These are phyloP conservation scores for Zoanthus gigantus DNA, from an alignment of 92 coral and sea anemone genomes.

Conservation along the genomic window DNA sequence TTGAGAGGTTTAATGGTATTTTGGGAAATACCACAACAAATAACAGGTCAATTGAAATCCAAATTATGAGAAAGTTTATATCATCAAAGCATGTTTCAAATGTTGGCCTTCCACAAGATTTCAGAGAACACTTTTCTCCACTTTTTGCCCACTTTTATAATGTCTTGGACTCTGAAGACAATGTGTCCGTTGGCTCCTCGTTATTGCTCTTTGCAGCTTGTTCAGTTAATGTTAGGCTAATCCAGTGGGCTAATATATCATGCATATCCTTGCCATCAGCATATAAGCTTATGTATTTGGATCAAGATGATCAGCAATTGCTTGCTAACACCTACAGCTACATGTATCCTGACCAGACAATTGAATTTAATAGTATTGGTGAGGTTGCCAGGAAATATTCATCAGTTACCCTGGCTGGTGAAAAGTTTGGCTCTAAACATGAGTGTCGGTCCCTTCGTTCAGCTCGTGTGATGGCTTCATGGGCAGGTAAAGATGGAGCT, in stretches of 20 bases:
- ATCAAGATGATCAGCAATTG: slow-evolving; percentile 29
- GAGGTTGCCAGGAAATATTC: slow-evolving; percentile 18
- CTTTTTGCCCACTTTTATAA: background rate
- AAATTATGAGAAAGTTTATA: slow-evolving; percentile 4
- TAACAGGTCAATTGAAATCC: slow-evolving; percentile 4
- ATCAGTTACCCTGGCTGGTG: background rate
- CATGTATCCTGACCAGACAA: slow-evolving; percentile 14
- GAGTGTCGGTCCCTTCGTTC: slow-evolving; percentile 34
- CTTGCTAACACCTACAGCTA: slow-evolving; percentile 12
- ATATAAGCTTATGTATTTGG: slow-evolving; percentile 11
- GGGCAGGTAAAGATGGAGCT: slow-evolving; percentile 39
- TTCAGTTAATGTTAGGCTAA: slow-evolving; percentile 8
- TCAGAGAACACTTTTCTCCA: slow-evolving; percentile 11
- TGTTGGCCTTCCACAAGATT: slow-evolving; percentile 4
- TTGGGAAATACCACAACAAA: slow-evolving; percentile 4
- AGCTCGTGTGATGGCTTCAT: slow-evolving; percentile 43
- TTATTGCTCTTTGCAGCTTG: slow-evolving; percentile 19
- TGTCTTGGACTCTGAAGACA: slow-evolving; percentile 1
- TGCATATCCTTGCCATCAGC: slow-evolving; percentile 20
- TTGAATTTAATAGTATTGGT: background rate
- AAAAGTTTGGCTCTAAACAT: slow-evolving; percentile 22
- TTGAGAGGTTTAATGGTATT: slow-evolving; percentile 4
- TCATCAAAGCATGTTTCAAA: slow-evolving; percentile 3
- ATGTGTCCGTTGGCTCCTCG: background rate
- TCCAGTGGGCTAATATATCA: slow-evolving; percentile 14